These are phyloP conservation scores for Pseudomugil gertrudae DNA, from an alignment of 2,797 vertebrate species.

Conservation along the genomic window DNA sequence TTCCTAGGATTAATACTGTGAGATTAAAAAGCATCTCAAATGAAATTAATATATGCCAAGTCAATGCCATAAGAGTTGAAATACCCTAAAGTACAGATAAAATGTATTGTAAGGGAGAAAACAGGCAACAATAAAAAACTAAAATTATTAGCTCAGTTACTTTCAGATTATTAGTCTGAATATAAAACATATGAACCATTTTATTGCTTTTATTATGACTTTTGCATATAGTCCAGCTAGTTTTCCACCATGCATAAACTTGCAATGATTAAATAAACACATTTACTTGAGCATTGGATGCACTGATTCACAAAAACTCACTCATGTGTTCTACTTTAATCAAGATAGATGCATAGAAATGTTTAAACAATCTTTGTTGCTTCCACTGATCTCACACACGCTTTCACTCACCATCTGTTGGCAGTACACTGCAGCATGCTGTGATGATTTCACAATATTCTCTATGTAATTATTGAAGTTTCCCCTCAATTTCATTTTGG, in stretches of 20 bases:
- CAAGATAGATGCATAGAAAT: not conserved
- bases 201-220: not conserved
- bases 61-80: not conserved
- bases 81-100: not conserved
- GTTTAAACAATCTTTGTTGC: slow-evolving; percentile 8
- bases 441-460: slow-evolving; percentile 37
- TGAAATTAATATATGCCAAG: not conserved
- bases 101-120: too few relatives aligned
- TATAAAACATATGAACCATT: not conserved
- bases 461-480: slow-evolving; percentile 34
- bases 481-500: slow-evolving; percentile 35
- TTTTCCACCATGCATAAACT: not conserved
- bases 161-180: not conserved
- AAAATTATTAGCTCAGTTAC: too few relatives aligned
- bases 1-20: not conserved
- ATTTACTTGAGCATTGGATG: not conserved
- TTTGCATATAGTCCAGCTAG: not conserved
- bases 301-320: not conserved
- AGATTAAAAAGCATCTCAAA: not conserved
- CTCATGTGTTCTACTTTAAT: not conserved
- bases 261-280: not conserved
- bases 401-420: slow-evolving; percentile 57
- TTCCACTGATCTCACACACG: slow-evolving; percentile 18
- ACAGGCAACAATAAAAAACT: not conserved
- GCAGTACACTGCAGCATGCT: slow-evolving; percentile 28